Percentiles rank a stretch among this genome's conserved stretches.
phyloP scores from a whole-genome alignment of 2,113 vertebrate genomes.

The Gymnarchus niloticus region DNA sequence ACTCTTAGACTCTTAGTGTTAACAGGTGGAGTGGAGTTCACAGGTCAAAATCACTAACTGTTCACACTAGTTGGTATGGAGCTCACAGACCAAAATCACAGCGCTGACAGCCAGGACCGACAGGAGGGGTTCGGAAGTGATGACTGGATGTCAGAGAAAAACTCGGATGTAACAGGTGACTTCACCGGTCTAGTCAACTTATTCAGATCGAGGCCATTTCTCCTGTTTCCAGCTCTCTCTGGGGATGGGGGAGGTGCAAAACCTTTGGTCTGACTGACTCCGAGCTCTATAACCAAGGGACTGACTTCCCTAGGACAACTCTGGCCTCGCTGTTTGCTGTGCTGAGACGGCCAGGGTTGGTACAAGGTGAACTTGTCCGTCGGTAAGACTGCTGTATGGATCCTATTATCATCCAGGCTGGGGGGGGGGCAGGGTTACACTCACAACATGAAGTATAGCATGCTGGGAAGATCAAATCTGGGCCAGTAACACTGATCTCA shows the following conservation, averaged over 20 bases:
- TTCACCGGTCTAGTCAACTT: not conserved
- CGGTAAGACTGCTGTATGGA: not conserved
- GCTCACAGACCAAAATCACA: not conserved
- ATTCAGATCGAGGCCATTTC: constrained; percentile 1
- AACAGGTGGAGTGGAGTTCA: not conserved
- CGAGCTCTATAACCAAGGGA: not conserved
- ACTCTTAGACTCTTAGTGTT: not conserved
- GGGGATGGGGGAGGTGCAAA: not conserved
- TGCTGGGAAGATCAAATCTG: not conserved
- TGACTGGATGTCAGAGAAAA: not conserved
- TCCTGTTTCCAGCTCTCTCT: not conserved
- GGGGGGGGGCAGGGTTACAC: not conserved
- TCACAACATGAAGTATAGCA: too few relatives aligned
- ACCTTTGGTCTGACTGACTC: constrained; percentile 3
- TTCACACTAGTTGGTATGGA: not conserved
- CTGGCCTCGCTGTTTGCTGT: not conserved
- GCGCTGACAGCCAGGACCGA: not conserved
- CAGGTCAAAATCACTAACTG: not conserved
- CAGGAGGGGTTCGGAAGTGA: not conserved
- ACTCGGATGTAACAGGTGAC: not conserved
- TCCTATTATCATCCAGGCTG: not conserved
- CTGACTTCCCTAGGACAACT: not conserved
- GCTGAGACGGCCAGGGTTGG: not conserved
- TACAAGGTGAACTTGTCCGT: not conserved
- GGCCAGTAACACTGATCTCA: not conserved